These are phyloP conservation scores for Propsilocerus akamusi DNA, from an alignment of 1,140 invertebrate genomes.

Conservation along the genomic window DNA sequence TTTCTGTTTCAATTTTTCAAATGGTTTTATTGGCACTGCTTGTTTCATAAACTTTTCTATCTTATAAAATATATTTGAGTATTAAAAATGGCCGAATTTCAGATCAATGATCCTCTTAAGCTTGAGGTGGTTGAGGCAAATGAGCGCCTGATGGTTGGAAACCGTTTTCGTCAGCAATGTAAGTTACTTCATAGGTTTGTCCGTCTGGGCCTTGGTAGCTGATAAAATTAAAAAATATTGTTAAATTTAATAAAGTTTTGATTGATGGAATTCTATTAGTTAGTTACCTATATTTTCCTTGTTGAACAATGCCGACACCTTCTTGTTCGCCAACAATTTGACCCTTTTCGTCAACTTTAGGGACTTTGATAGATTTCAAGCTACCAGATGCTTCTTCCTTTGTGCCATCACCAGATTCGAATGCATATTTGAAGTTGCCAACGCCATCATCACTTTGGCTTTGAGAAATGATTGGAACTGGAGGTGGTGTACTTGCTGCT, in stretches of 20 bases:
- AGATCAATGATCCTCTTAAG: no score
- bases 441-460: constrained; percentile 12
- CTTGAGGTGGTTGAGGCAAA: no score
- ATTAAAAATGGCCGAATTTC: no score
- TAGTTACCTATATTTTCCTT: constrained; percentile 32
- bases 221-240: no score
- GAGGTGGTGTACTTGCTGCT: not conserved
- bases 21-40: no score
- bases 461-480: constrained; percentile 7
- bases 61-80: no score
- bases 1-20: no score
- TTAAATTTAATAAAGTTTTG: no score
- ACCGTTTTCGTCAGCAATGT: constrained; percentile 53
- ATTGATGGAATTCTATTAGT: constrained; percentile 12
- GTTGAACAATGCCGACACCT: constrained; percentile 33
- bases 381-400: constrained; percentile 37
- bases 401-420: constrained; percentile 41
- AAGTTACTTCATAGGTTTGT: constrained; percentile 38
- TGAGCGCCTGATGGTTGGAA: constrained; percentile 42
- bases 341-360: constrained; percentile 25
- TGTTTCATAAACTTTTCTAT: no score
- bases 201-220: constrained; percentile 51
- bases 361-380: constrained; percentile 29
- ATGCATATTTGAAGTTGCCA: constrained; percentile 4
- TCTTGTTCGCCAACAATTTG: constrained; percentile 15